Conservation (phyloP, 64 coral and sea anemone genomes). For the Pachyseris speciosa region DNA sequence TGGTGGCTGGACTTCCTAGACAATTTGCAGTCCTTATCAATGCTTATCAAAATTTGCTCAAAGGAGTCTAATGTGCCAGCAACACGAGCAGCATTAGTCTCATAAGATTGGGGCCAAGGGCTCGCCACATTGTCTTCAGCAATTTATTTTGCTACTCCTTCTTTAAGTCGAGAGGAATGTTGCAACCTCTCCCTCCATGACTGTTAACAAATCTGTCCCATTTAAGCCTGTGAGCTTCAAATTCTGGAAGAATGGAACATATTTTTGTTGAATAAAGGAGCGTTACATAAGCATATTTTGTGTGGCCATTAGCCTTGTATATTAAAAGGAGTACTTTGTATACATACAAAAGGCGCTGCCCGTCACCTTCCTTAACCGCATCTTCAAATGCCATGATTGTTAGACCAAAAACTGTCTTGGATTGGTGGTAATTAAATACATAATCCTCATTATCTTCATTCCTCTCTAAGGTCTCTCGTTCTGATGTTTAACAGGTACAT, state of each 20-base stretch:
- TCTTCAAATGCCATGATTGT: conserved; percentile 22
- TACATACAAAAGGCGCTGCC: background rate
- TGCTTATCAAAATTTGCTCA: background rate
- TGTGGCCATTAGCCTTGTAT: background rate
- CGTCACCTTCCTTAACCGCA: conserved; percentile 53
- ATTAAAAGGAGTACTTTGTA: conserved; percentile 14
- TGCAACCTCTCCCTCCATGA: background rate
- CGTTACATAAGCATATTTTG: conserved; percentile 58
- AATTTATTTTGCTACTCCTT: conserved; percentile 54
- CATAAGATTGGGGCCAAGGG: conserved; percentile 34
- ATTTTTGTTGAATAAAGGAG: conserved; percentile 35
- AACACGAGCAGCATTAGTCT: conserved; percentile 12
- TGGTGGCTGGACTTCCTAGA: background rate
- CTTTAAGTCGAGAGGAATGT: conserved; percentile 57
- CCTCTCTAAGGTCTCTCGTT: background rate
- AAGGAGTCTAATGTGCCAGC: conserved; percentile 24
- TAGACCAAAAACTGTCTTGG: conserved; percentile 28
- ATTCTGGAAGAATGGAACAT: conserved; percentile 6
- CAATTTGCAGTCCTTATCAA: conserved; percentile 54
- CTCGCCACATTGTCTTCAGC: conserved; percentile 57
- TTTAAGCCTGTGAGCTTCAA: conserved; percentile 3
- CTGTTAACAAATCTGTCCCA: conserved; percentile 49
- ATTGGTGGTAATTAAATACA: conserved; percentile 40
- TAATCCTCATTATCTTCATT: conserved; percentile 28
- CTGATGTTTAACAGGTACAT: background rate